Conservation (phyloP, 2,888 invertebrate species). For the Steromphala cineraria region DNA sequence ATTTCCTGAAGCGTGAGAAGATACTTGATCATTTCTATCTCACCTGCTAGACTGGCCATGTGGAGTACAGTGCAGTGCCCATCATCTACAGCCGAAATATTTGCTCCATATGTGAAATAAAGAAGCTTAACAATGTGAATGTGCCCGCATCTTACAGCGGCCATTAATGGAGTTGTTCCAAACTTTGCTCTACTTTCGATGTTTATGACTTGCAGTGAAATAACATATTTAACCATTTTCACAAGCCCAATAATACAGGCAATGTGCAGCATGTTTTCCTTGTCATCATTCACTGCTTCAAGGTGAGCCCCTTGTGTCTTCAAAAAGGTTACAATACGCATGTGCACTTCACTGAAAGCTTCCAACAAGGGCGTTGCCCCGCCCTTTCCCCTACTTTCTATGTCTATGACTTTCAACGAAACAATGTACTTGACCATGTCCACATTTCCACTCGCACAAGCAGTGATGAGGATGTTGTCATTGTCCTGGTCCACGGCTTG, state of each 20-base stretch:
- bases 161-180: too few species aligned
- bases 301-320: too few species aligned
- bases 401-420: not conserved
- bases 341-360: too few species aligned
- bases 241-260: too few species aligned
- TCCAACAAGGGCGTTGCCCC: not conserved
- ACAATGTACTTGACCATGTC: not conserved
- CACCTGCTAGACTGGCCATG: not conserved
- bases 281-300: too few species aligned
- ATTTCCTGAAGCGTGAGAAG: not conserved
- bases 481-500: not conserved
- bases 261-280: too few species aligned
- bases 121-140: not conserved
- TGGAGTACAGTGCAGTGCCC: not conserved
- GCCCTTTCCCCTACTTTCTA: not conserved
- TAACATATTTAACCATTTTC: too few species aligned
- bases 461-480: not conserved
- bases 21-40: not conserved
- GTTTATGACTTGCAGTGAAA: too few species aligned
- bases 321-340: too few species aligned
- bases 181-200: too few species aligned
- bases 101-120: not conserved
- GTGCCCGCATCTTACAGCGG: not conserved
- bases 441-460: not conserved
- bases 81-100: not conserved